Conservation (phyloP, 2,888 invertebrate genomes). For the Athripsodes cinereus region DNA sequence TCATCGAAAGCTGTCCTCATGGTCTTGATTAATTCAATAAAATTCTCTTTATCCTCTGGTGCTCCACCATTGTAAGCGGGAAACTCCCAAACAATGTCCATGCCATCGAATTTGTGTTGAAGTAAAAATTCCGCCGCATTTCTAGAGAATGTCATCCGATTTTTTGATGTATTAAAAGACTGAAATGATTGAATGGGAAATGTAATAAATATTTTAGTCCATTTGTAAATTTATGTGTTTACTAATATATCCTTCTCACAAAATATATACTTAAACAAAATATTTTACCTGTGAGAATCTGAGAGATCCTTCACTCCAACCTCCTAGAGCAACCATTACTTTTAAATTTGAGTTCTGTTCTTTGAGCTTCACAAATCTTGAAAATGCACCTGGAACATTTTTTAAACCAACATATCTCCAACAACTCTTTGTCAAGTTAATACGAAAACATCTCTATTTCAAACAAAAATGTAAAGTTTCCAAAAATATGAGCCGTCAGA, state of each 20-base stretch:
- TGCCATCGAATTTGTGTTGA: constrained; percentile 59
- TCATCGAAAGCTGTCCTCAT: constrained; percentile 48
- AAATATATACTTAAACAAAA: background rate
- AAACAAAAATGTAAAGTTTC: no score
- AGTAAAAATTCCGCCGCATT: constrained; percentile 50
- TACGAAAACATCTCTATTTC: no score
- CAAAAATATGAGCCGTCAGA: no score
- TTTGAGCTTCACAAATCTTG: constrained; percentile 50
- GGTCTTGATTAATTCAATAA: constrained; percentile 49
- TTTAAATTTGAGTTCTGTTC: constrained; percentile 46
- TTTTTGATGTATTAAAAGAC: constrained; percentile 7
- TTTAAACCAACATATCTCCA: no score
- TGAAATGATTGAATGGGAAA: constrained; percentile 1
- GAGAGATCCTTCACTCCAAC: constrained; percentile 60
- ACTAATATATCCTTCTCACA: no score
- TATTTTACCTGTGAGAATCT: constrained; percentile 48
- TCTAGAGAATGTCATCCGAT: constrained; percentile 44
- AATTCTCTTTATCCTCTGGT: constrained; percentile 45
- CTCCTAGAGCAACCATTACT: constrained; percentile 59
- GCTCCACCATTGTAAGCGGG: constrained; percentile 35
- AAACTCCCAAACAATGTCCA: constrained; percentile 71
- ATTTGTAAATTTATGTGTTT: no score
- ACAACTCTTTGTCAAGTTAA: no score
- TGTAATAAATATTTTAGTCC: no score
- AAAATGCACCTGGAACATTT: constrained; percentile 44